Percentiles rank a stretch among this genome's conserved stretches.
phyloP scores from a whole-genome alignment of 2,113 vertebrate genomes.

The Nothobranchius furzeri region DNA sequence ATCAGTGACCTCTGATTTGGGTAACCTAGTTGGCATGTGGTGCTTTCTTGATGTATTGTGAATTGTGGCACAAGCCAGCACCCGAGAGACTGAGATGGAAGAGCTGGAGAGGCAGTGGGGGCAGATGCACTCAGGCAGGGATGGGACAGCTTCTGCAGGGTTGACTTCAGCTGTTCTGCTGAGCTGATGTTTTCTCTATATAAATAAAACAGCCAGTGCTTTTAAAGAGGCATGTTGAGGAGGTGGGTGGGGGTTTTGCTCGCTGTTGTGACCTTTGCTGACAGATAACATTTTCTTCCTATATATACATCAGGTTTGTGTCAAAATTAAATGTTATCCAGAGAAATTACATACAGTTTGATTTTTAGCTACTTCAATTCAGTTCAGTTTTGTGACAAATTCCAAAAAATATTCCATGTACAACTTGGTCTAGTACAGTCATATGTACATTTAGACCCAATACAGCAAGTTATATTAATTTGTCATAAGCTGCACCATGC shows the following conservation, averaged over 20 bases:
- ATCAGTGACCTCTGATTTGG: slow-evolving; percentile 77
- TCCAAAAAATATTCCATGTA: too few species aligned
- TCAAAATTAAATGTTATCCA: background rate
- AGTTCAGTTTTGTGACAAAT: background rate
- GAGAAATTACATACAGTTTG: background rate
- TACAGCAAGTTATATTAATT: too few species aligned
- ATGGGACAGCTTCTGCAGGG: slow-evolving; percentile 36
- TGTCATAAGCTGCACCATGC: too few species aligned
- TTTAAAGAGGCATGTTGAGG: slow-evolving; percentile 48
- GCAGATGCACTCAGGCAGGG: slow-evolving; percentile 5
- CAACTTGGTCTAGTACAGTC: too few species aligned
- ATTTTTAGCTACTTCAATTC: background rate
- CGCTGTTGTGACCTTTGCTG: slow-evolving; percentile 9
- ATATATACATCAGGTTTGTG: background rate
- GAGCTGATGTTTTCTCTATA: slow-evolving; percentile 43
- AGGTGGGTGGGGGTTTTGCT: slow-evolving; percentile 20
- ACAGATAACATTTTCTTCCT: background rate
- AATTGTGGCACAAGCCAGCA: slow-evolving; percentile 17
- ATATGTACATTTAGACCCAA: too few species aligned
- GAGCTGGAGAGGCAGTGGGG: slow-evolving; percentile 25
- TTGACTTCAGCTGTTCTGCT: slow-evolving; percentile 47
- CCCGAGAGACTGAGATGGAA: slow-evolving; percentile 45
- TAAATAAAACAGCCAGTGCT: slow-evolving; percentile 69
- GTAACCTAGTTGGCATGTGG: slow-evolving; percentile 58
- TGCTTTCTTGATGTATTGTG: slow-evolving; percentile 62